A percentile compares a stretch with the other conserved stretches of the same genome.
Conservation (phyloP, 2,888 invertebrate genomes). For the Arrhopalites spinosus region DNA sequence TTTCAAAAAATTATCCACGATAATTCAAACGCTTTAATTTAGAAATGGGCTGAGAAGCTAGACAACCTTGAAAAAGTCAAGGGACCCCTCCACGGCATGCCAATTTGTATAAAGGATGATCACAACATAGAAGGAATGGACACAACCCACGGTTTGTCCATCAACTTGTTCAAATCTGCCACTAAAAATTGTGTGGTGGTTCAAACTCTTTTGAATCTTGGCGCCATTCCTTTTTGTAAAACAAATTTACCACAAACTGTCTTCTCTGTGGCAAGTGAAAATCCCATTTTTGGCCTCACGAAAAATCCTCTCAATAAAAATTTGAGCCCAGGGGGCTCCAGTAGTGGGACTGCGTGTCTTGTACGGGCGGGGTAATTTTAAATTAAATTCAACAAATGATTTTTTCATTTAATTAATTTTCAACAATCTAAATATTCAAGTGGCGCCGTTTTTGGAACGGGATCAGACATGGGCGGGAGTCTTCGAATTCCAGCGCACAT, state of each 20-base stretch:
- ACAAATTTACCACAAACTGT: conserved; percentile 59
- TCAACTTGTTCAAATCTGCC: conserved; percentile 57
- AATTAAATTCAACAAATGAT: no score
- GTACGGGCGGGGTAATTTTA: conserved; percentile 38
- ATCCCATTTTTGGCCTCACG: conserved; percentile 51
- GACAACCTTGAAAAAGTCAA: conserved; percentile 44
- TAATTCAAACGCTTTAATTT: background rate
- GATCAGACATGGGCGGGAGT: conserved; percentile 62
- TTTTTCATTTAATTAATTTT: no score
- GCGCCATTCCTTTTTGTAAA: conserved; percentile 54
- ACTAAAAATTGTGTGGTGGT: conserved; percentile 51
- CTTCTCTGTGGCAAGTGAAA: conserved; percentile 45
- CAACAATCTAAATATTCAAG: no score
- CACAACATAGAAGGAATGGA: conserved; percentile 59
- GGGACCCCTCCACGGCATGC: conserved; percentile 58
- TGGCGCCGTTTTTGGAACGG: conserved; percentile 59
- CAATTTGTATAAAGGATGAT: conserved; percentile 59
- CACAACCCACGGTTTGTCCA: conserved; percentile 57
- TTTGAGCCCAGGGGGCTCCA: conserved; percentile 49
- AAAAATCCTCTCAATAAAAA: conserved; percentile 45
- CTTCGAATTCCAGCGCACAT: conserved; percentile 61
- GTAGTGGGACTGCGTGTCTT: conserved; percentile 47
- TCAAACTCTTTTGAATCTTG: conserved; percentile 45
- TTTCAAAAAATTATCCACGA: background rate
- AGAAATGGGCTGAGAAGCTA: conserved; percentile 47